phyloP scores from a whole-genome alignment of 2,888 invertebrate species.

The Epirrhoe alternata region DNA sequence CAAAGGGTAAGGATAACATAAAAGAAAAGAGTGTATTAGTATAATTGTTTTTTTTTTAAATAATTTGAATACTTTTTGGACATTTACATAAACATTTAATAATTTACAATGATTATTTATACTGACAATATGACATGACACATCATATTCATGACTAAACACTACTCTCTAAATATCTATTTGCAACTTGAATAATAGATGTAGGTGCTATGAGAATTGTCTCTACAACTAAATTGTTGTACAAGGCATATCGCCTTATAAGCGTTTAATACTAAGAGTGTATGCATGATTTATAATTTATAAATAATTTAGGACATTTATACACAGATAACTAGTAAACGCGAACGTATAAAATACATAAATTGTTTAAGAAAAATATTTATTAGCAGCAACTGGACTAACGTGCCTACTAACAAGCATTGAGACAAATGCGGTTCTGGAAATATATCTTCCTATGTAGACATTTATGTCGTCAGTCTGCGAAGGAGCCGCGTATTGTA shows the following conservation, averaged over 20 bases:
- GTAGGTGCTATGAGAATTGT: constrained; percentile 82
- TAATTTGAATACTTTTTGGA: constrained; percentile 86
- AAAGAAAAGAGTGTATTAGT: constrained; percentile 77
- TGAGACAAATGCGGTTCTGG: constrained; percentile 77
- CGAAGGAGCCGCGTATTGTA: constrained; percentile 54
- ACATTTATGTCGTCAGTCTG: constrained; percentile 71
- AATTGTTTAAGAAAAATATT: constrained; percentile 56
- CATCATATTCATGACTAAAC: constrained; percentile 81
- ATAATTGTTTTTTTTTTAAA: constrained; percentile 84
- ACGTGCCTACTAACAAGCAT: constrained; percentile 66
- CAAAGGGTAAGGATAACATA: constrained; percentile 70
- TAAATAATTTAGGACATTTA: constrained; percentile 82
- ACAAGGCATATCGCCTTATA: constrained; percentile 75
- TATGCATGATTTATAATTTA: constrained; percentile 82
- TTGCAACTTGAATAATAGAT: constrained; percentile 74
- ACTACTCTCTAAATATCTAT: constrained; percentile 80
- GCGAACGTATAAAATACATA: constrained; percentile 70
- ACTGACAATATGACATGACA: constrained; percentile 82
- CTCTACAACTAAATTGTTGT: constrained; percentile 79
- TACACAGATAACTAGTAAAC: constrained; percentile 70
- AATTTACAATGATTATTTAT: constrained; percentile 85
- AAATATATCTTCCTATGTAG: constrained; percentile 57
- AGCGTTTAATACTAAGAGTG: constrained; percentile 82
- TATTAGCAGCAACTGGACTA: constrained; percentile 62
- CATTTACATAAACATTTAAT: constrained; percentile 86